A percentile compares a stretch with the other conserved stretches of the same genome.
Evolutionary conservation across 2,797 vertebrate species (phyloP).

Genomic region (Microchirus variegatus): DNA sequence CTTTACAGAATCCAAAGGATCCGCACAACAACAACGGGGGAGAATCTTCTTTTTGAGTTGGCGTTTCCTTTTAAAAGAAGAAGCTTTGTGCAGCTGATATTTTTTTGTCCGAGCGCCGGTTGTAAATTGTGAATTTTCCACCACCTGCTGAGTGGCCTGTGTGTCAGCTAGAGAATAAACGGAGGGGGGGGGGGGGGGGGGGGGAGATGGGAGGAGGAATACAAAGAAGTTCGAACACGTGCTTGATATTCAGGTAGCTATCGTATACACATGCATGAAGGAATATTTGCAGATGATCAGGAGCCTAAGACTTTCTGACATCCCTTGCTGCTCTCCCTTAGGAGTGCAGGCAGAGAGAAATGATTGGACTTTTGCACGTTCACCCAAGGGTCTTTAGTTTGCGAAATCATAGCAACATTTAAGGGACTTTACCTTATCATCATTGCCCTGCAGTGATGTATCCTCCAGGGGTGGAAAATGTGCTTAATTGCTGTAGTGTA

Average conservation of each 20-base stretch:
- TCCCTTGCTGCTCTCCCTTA: constrained; percentile 26
- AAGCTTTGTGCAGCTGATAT: constrained; percentile 32
- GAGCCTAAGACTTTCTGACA: constrained; percentile 36
- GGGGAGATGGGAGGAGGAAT: not conserved
- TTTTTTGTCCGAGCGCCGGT: constrained; percentile 29
- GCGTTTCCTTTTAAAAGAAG: constrained; percentile 6
- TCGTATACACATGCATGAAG: not conserved
- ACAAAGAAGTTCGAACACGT: constrained; percentile 17
- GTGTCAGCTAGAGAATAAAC: constrained; percentile 18
- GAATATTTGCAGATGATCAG: constrained; percentile 31
- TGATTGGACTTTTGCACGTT: constrained; percentile 53
- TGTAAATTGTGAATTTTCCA: constrained; percentile 21
- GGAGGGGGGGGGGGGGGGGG: not conserved
- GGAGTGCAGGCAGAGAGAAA: constrained; percentile 59
- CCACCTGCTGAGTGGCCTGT: constrained; percentile 4
- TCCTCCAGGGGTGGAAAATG: constrained; percentile 56
- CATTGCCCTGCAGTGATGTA: constrained; percentile 44
- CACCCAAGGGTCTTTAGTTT: constrained; percentile 67
- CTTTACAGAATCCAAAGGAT: constrained; percentile 19
- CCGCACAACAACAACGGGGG: constrained; percentile 3
- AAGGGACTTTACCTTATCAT: constrained; percentile 61
- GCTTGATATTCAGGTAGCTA: not conserved
- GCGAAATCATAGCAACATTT: constrained; percentile 61
- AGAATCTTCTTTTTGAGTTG: constrained; percentile 7
- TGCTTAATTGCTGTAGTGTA: constrained; percentile 68